Conservation (phyloP, 1,140 invertebrate genomes). For the Drosophila mauritiana region DNA sequence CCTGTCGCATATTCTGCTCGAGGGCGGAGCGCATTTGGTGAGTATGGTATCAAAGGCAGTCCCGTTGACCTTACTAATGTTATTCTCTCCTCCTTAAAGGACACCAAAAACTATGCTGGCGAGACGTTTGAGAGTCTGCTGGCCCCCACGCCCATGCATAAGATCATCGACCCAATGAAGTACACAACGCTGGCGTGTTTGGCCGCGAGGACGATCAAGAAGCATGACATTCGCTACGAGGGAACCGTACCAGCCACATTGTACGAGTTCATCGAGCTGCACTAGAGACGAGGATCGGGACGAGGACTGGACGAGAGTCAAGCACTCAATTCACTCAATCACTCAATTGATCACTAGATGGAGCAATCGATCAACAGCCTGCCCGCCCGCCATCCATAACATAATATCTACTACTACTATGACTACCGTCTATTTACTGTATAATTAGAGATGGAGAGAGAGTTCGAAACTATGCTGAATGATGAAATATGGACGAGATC, state of each 20-base stretch:
- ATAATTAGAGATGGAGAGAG: conserved; percentile 52
- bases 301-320: conserved; percentile 43
- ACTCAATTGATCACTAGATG: conserved; percentile 12
- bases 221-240: conserved; percentile 72
- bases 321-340: conserved; percentile 54
- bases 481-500: conserved; percentile 35
- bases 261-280: conserved; percentile 80
- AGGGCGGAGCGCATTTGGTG: conserved; percentile 91
- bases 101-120: conserved; percentile 92
- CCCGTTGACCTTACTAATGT: neutral
- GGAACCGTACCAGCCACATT: conserved; percentile 69
- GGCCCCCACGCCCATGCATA: conserved; percentile 86
- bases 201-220: conserved; percentile 89
- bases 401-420: conserved; percentile 55
- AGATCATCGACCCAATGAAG: conserved; percentile 91
- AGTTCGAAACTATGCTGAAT: conserved; percentile 41
- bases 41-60: conserved; percentile 11
- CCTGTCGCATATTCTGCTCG: conserved; percentile 89
- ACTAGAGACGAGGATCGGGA: conserved; percentile 54
- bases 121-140: conserved; percentile 91
- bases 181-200: conserved; percentile 92
- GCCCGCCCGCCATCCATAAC: conserved; percentile 63
- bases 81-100: conserved; percentile 78
- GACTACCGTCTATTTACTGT: conserved; percentile 56
- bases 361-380: conserved; percentile 27